Conservation (phyloP, 2,797 vertebrate genomes). For the Podargus strigoides region DNA sequence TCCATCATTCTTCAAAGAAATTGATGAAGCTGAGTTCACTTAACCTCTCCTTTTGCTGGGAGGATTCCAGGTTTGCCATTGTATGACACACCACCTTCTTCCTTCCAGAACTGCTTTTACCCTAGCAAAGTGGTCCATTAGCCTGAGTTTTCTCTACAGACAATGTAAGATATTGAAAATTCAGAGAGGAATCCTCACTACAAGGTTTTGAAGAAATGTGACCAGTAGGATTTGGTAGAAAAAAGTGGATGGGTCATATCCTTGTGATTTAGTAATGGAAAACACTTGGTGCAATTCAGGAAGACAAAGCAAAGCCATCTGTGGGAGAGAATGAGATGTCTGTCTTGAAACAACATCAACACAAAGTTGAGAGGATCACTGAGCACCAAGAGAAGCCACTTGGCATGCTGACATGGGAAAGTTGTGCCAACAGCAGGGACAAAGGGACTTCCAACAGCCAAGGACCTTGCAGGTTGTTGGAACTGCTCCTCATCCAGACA, state of each 20-base stretch:
- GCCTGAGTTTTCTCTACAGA: neutral
- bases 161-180: neutral
- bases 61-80: neutral
- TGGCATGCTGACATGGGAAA: neutral
- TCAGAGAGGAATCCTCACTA: neutral
- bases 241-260: neutral
- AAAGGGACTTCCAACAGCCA: neutral
- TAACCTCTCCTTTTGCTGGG: neutral
- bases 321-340: neutral
- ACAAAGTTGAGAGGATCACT: neutral
- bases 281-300: neutral
- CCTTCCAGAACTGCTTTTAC: neutral
- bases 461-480: neutral
- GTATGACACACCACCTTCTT: neutral
- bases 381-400: neutral
- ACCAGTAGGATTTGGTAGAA: neutral
- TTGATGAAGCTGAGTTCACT: neutral
- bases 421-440: neutral
- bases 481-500: neutral
- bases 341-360: neutral
- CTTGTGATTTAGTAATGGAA: neutral
- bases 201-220: neutral
- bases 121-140: neutral
- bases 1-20: neutral
- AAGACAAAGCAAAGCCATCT: neutral